Conservation (phyloP, 1,140 invertebrate species). For the Drosophila gunungcola region DNA sequence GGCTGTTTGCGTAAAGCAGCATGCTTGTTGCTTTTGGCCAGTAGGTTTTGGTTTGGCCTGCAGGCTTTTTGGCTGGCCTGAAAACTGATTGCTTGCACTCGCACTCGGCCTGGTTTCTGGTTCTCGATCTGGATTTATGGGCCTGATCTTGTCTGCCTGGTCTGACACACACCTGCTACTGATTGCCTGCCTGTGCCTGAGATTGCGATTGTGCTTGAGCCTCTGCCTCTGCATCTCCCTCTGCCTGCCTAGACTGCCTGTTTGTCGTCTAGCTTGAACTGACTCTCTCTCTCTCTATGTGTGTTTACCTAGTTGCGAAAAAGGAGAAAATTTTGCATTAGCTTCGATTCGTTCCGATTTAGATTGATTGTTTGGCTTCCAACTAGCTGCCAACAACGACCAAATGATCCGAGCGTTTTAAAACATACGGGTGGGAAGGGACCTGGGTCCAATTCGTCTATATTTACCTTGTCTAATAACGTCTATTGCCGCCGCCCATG, state of each 20-base stretch:
- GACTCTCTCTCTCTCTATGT: constrained; percentile 48
- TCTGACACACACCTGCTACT: constrained; percentile 62
- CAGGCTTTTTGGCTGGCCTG: constrained; percentile 30
- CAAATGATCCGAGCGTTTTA: constrained; percentile 41
- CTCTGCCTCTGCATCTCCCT: constrained; percentile 49
- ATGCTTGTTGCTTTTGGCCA: constrained; percentile 34
- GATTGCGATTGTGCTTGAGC: constrained; percentile 31
- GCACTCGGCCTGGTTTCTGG: constrained; percentile 34
- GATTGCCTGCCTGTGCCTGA: constrained; percentile 66
- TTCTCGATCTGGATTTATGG: constrained; percentile 28
- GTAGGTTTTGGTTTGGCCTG: constrained; percentile 17
- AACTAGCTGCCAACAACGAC: constrained; percentile 38
- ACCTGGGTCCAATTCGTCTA: neutral
- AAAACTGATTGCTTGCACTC: constrained; percentile 40
- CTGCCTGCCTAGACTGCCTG: constrained; percentile 78
- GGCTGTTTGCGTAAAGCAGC: constrained; percentile 10
- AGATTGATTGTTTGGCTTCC: constrained; percentile 34
- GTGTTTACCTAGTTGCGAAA: constrained; percentile 81
- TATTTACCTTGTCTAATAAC: constrained; percentile 80
- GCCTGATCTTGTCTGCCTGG: constrained; percentile 67
- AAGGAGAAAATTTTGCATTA: constrained; percentile 77
- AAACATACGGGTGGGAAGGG: constrained; percentile 8
- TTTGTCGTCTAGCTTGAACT: constrained; percentile 81
- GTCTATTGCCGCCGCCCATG: constrained; percentile 81
- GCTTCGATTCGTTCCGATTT: constrained; percentile 43